Base-by-base conservation (phyloP, 64 coral and sea anemone genomes). In the Stylophora pistillata region DNA sequence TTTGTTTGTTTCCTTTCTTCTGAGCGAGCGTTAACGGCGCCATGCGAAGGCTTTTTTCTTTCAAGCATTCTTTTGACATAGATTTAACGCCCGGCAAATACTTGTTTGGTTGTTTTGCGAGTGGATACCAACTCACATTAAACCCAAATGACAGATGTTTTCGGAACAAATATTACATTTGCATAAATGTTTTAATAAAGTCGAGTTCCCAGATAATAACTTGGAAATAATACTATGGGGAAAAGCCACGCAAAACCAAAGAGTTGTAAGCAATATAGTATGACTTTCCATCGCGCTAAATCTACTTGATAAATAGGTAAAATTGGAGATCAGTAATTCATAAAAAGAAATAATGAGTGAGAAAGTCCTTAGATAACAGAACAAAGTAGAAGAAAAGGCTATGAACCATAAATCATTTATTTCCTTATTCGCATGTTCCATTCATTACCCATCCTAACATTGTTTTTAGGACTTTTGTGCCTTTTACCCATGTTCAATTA, bases 171-270 rank as follows among this genome's bases (percentile, higher is more conserved):
- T 52, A 66, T 83, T 83, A 68, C 79, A 83, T 83, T 83, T 68
- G 79, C 79, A 83, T 83, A 83, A n/a, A 23, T 17, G 41, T 83
- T 34, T 83, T 83, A 83, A 83, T 62, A 83, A 83, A 37, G 32
- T 83, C 14, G 32, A 21, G 74, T 55, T 77, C 41, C 37, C 37
- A 55, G n/a, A 26, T 53, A n/a, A 53, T 68, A 47, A 47, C 37
- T 47, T 47, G 37, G 37, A 47, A 47, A 47, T 47, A 47, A 47
- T 47, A 47, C 37, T 47, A 4, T 47, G 37, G 37, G 37, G 37
- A 47, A 21, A 66, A 66, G 25, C 63, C 63, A 20, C 21, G 63
- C 20, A 66, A 23, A 66, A 23, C 4, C 25, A 47, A 47, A 47
- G 37, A 47, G 37, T 47, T 47, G 37, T 47, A 47, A 47, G 7